Conservation (phyloP, 1,140 invertebrate species). For the Chironomus striatipennis region DNA sequence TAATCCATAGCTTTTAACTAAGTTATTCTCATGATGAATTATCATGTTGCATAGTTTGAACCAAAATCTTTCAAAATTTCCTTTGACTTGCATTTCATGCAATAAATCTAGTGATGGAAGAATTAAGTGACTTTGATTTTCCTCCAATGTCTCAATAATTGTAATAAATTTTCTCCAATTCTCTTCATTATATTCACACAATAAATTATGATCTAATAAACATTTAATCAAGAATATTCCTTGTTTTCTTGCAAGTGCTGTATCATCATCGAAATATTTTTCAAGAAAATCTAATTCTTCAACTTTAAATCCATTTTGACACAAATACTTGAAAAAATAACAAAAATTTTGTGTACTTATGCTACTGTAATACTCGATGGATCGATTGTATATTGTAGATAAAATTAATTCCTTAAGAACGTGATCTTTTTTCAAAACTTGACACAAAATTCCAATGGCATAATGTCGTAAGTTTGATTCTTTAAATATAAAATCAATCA, state of each 20-base stretch:
- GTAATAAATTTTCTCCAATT: constrained; percentile 32
- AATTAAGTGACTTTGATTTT: constrained; percentile 52
- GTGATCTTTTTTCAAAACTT: background rate
- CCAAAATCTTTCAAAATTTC: constrained; percentile 38
- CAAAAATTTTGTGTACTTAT: background rate
- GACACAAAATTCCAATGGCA: too few species aligned
- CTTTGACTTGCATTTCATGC: constrained; percentile 26
- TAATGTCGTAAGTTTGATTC: background rate
- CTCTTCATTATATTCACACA: background rate
- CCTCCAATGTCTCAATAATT: constrained; percentile 49
- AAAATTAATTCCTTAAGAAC: background rate
- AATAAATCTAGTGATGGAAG: constrained; percentile 43
- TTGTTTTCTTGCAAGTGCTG: background rate
- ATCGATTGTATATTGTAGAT: background rate
- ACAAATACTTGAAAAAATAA: background rate
- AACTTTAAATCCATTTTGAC: background rate
- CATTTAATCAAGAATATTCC: background rate
- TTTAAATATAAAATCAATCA: background rate
- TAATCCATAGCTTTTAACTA: constrained; percentile 42
- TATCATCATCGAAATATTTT: background rate
- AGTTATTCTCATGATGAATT: constrained; percentile 41
- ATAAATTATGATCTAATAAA: background rate
- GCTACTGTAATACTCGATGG: background rate
- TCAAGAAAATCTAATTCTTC: background rate
- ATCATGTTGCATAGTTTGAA: constrained; percentile 40